Percentiles rank a stretch among this genome's conserved stretches.
phyloP scores from a whole-genome alignment of 2,888 invertebrate species.

The Mystacides longicornis region DNA sequence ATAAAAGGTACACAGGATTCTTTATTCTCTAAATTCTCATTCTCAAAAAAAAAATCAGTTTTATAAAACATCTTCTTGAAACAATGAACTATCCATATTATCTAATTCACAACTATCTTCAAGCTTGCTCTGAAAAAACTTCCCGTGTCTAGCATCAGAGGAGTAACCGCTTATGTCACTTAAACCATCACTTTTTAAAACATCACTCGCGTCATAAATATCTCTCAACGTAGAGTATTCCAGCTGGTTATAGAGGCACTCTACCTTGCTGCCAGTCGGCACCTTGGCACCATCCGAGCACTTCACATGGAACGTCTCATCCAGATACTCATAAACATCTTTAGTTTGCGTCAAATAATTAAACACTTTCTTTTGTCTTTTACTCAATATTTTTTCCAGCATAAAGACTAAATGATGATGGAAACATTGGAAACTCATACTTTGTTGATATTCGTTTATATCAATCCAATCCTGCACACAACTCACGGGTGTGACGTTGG shows the following conservation, averaged over 20 bases:
- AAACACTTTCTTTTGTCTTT: conserved; percentile 65
- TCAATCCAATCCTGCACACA: conserved; percentile 80
- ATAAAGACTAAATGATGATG: conserved; percentile 97
- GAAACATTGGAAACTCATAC: conserved; percentile 75
- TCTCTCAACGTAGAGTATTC: conserved; percentile 17
- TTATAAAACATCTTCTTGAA: conserved; percentile 27
- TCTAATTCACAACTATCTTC: conserved; percentile 35
- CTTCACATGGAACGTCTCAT: conserved; percentile 47
- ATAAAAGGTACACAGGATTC: too few relatives aligned
- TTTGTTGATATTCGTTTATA: conserved; percentile 54
- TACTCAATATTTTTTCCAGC: conserved; percentile 75
- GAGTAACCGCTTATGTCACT: conserved; percentile 43
- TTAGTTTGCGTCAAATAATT: conserved; percentile 65
- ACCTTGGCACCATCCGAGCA: conserved; percentile 30
- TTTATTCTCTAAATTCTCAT: too few relatives aligned
- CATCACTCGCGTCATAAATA: conserved; percentile 7
- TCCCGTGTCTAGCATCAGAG: conserved; percentile 36
- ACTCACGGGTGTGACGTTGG: conserved; percentile 57
- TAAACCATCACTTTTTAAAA: conserved; percentile 31
- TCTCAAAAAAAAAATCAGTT: neutral
- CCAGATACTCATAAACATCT: conserved; percentile 63
- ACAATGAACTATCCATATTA: conserved; percentile 41
- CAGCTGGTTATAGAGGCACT: conserved; percentile 18
- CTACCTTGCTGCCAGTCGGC: conserved; percentile 28
- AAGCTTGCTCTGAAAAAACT: conserved; percentile 40